Evolutionary conservation across 2,797 vertebrate species (phyloP).

Genomic region (Gymnocypris eckloni): DNA sequence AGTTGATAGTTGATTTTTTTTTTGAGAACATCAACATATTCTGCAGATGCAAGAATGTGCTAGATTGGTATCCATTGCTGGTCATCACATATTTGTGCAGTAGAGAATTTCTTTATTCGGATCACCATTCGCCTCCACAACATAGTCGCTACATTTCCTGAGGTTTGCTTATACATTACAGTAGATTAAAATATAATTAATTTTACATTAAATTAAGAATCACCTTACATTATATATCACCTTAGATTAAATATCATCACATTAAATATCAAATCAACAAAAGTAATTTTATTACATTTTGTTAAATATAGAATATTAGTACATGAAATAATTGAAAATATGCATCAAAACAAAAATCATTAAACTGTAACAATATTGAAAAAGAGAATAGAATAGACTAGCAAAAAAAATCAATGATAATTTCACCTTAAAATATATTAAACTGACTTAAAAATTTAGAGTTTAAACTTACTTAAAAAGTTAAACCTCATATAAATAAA

Average conservation of each 20-base stretch:
- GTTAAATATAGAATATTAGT: conserved; percentile 13
- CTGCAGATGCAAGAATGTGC: background rate
- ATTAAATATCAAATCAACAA: background rate
- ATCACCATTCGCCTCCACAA: background rate
- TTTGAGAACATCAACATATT: background rate
- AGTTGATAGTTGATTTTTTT: background rate
- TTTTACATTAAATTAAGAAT: background rate
- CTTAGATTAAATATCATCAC: too few relatives aligned
- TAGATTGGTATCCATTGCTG: background rate
- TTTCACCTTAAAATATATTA: background rate
- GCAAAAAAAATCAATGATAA: background rate
- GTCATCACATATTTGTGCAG: background rate
- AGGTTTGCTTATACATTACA: background rate
- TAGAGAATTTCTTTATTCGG: background rate
- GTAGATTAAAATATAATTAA: background rate
- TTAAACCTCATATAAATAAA: background rate
- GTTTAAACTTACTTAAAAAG: background rate
- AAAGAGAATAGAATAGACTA: background rate
- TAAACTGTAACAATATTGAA: background rate
- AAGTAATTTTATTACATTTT: background rate
- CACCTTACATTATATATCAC: too few relatives aligned
- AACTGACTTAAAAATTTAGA: background rate
- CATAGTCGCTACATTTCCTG: background rate
- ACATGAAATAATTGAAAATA: background rate
- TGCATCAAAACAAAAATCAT: background rate